Conservation (phyloP, 2,113 vertebrate species). For the Rhagologus leucostigma region DNA sequence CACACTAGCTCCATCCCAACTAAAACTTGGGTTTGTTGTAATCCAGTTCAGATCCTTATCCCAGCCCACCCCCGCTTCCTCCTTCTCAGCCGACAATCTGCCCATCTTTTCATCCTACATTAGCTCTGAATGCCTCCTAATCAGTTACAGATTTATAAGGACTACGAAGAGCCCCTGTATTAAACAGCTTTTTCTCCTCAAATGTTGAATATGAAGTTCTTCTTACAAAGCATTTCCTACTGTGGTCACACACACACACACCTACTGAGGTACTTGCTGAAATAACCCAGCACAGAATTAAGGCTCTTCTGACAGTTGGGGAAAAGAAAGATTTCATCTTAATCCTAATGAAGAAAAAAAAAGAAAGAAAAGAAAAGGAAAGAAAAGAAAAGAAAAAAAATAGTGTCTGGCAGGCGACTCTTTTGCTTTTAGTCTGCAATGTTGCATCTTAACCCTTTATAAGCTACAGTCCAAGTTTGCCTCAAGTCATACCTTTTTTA, state of each 20-base stretch:
- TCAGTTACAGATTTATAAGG: slow-evolving; percentile 53
- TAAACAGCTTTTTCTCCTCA: slow-evolving; percentile 34
- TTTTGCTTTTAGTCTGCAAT: not conserved
- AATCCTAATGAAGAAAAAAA: not conserved
- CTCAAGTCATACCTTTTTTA: not conserved
- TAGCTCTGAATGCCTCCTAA: slow-evolving; percentile 35
- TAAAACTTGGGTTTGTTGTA: not conserved
- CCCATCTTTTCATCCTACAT: slow-evolving; percentile 22
- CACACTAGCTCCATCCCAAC: not conserved
- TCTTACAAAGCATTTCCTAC: not conserved
- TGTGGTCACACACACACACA: not conserved
- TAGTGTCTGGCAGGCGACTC: not conserved
- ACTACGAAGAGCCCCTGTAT: not conserved
- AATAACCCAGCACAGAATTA: not conserved
- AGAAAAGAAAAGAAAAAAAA: not conserved
- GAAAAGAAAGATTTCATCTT: not conserved
- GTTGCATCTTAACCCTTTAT: not conserved
- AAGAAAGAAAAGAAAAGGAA: not conserved
- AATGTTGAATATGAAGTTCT: slow-evolving; percentile 21
- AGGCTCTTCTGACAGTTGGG: not conserved
- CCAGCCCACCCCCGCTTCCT: not conserved
- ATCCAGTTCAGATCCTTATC: slow-evolving; percentile 1
- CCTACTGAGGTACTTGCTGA: not conserved
- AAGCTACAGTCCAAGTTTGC: not conserved
- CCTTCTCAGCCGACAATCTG: not conserved